Evolutionary conservation across 1,140 invertebrate genomes (phyloP), one percentile per base, ranked within the genome.

Genomic region (Drosophila baimaii): DNA sequence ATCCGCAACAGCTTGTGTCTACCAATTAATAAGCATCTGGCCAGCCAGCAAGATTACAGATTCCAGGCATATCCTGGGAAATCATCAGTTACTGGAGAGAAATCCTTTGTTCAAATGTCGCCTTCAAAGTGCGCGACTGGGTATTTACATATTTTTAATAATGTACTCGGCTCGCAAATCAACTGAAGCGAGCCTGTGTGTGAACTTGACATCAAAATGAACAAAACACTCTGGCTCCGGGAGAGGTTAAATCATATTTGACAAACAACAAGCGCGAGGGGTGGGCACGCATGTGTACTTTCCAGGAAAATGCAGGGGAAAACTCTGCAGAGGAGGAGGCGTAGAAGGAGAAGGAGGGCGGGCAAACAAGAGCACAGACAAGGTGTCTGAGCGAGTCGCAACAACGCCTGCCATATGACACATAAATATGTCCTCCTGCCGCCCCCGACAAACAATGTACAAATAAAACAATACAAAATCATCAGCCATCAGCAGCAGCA

Each of bases 121-220:
- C 35, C 35, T n/a, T 37, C 35, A 52, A n/a, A 52, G 25, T 17
- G 27, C 7, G 46, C 64, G 44, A 25, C n/a, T n/a, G 64, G 39
- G 43, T 75, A 63, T 84, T 85, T 66, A 64, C 75, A 78, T 77
- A 71, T 76, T 85, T 85, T 85, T 85, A 85, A 85, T 85, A 85
- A 85, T 69, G 57, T 64, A 52, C 69, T 81, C 37, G 81, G 81
- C 64, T 78, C 31, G 81, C 73, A 84, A 83, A 79, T 83, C 77
- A 84, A 84, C 47, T 85, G 62, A 69, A 69, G 65, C 66, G 49
- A 39, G 44, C 37, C 25, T 39, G 63, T 57, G 77, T 66, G 41
- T 80, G 65, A 79, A 72, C 81, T 83, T 79, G 81, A 83, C 79
- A 74, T 83, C 64, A 71, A 83, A 79, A 83, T 79, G 71, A 83